Evolutionary conservation across 2,888 invertebrate species (phyloP).

Genomic region (Idaea aversata): DNA sequence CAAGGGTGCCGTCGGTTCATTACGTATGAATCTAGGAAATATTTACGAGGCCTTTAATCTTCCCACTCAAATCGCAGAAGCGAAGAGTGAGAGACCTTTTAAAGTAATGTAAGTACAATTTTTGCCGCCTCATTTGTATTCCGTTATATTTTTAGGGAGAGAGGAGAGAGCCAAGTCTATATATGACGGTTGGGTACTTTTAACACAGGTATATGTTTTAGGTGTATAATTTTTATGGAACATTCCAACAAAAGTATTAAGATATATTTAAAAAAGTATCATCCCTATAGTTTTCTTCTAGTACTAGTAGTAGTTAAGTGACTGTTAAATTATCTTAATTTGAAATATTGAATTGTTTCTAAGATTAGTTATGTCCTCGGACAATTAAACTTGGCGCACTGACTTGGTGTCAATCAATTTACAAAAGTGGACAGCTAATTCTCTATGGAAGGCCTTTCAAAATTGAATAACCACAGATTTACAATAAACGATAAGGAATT

Average conservation of each 20-base stretch:
- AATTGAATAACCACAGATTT: background rate
- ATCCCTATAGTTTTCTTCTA: too few species aligned
- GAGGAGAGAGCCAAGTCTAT: constrained; percentile 22
- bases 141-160: constrained; percentile 33
- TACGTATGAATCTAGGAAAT: constrained; percentile 41
- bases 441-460: background rate
- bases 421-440: background rate
- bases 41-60: constrained; percentile 43
- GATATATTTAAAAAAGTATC: too few species aligned
- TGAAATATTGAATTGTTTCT: background rate
- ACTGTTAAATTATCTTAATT: too few species aligned
- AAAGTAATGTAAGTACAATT: constrained; percentile 33
- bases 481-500: background rate
- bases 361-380: background rate
- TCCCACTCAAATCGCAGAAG: constrained; percentile 35
- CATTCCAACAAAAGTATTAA: too few species aligned
- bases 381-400: background rate
- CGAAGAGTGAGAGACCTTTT: constrained; percentile 5
- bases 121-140: constrained; percentile 35
- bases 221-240: background rate
- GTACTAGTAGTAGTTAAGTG: too few species aligned
- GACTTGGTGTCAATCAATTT: background rate
- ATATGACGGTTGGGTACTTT: background rate
- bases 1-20: constrained; percentile 33
- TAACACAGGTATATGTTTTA: background rate